Percentiles rank a stretch among this genome's conserved stretches.
Conservation (phyloP, 2,113 vertebrate species). For the Taxidea taxus region DNA sequence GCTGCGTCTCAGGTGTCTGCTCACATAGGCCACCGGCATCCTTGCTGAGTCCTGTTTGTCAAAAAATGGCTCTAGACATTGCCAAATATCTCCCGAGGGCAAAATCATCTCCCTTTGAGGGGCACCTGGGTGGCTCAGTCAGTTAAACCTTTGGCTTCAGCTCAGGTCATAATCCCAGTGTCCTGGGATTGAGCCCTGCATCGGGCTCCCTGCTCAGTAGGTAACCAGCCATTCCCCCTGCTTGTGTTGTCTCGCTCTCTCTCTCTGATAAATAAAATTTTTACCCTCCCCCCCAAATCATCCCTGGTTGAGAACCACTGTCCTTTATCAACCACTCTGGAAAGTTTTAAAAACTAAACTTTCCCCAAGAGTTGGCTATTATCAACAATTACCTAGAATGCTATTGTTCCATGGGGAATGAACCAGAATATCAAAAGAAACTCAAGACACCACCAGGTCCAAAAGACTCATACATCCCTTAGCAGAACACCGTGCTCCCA, state of each 20-base stretch:
- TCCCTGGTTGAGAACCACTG: not conserved
- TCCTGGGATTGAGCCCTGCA: not conserved
- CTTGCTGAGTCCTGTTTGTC: not conserved
- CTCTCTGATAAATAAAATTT: not conserved
- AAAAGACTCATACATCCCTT: not conserved
- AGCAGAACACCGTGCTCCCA: not conserved
- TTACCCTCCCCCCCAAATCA: too few species aligned
- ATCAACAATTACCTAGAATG: not conserved
- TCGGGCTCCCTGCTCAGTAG: not conserved
- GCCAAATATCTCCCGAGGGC: not conserved
- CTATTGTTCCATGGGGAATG: not conserved
- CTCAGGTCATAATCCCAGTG: not conserved
- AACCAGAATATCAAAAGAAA: not conserved
- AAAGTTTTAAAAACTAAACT: not conserved
- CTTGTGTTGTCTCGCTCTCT: not conserved
- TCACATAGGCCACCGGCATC: not conserved
- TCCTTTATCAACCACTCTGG: not conserved
- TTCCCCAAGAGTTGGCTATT: not conserved
- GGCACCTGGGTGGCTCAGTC: not conserved
- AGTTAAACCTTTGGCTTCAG: not conserved
- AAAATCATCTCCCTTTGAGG: not conserved
- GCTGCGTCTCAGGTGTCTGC: accelerated
- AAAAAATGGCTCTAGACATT: not conserved
- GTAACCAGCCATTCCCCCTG: not conserved
- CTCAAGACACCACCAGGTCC: not conserved